These are phyloP conservation scores for Cheilosia vulpina DNA, from an alignment of 2,888 invertebrate genomes.

Conservation along the genomic window DNA sequence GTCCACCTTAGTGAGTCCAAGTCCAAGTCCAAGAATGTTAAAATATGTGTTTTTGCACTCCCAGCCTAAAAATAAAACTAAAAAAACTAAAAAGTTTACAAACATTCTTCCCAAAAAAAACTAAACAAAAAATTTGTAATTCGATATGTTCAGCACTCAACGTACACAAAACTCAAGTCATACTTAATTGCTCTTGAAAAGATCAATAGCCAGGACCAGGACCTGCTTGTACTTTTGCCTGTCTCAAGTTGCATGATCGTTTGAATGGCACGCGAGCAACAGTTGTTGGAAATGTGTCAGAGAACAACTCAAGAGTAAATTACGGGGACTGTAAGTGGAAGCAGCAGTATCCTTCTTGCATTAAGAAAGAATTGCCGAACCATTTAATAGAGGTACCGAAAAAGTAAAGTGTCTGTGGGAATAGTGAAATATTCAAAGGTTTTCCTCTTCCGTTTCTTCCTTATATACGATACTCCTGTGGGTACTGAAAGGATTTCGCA, in stretches of 20 bases:
- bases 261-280: conserved; percentile 77
- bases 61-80: too few species aligned
- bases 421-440: background rate
- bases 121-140: conserved; percentile 4
- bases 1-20: too few species aligned
- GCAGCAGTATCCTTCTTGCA: conserved; percentile 43
- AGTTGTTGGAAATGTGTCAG: conserved; percentile 76
- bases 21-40: too few species aligned
- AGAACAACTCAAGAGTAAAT: conserved; percentile 48
- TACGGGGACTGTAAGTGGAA: conserved; percentile 63
- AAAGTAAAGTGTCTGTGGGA: conserved; percentile 7
- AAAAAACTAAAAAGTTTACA: too few species aligned
- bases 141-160: conserved; percentile 28
- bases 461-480: too few species aligned
- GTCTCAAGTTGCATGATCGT: conserved; percentile 74
- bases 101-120: conserved; percentile 1
- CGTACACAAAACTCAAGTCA: conserved; percentile 24
- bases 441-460: conserved; percentile 3
- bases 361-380: conserved; percentile 26
- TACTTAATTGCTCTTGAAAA: conserved; percentile 61
- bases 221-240: conserved; percentile 46
- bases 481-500: conserved; percentile 6
- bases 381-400: background rate
- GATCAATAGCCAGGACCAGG: conserved; percentile 48
- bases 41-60: too few species aligned